A percentile compares a stretch with the other conserved stretches of the same genome.
These are phyloP conservation scores for Archegozetes longisetosus DNA, from an alignment of 1,140 invertebrate species.

Conservation along the genomic window DNA sequence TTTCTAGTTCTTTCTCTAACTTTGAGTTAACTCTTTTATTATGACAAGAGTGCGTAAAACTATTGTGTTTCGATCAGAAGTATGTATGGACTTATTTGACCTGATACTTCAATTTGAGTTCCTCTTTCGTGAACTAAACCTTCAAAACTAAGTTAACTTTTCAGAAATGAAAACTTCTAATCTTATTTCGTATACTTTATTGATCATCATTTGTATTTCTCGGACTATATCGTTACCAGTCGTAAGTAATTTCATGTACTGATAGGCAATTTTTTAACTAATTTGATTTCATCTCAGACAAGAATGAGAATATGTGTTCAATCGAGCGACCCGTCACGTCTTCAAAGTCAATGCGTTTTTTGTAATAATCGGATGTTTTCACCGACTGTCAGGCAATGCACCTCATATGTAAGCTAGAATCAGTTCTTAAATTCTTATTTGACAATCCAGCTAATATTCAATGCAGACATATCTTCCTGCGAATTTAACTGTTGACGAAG, in stretches of 20 bases:
- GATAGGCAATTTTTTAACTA: not conserved
- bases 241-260: not conserved
- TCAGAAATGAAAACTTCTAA: too few species aligned
- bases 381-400: slow-evolving; percentile 5
- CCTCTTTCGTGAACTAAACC: too few species aligned
- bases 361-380: slow-evolving; percentile 10
- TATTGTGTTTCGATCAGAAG: too few species aligned
- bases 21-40: too few species aligned
- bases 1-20: too few species aligned
- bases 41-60: too few species aligned
- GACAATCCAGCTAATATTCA: not conserved
- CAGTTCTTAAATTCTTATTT: not conserved
- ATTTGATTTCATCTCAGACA: not conserved
- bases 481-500: slow-evolving; percentile 4
- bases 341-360: slow-evolving; percentile 12
- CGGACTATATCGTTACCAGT: not conserved
- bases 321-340: slow-evolving; percentile 3
- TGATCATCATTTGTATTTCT: too few species aligned
- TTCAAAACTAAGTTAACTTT: too few species aligned
- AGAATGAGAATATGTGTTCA: slow-evolving; percentile 10
- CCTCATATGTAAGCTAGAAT: slow-evolving; percentile 2
- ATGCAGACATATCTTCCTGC: slow-evolving; percentile 8
- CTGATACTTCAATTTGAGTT: too few species aligned
- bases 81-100: too few species aligned
- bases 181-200: too few species aligned